Percentiles rank a stretch among this genome's conserved stretches.
These are phyloP conservation scores for Diarsia brunnea DNA, from an alignment of 2,888 invertebrate species.

Conservation along the genomic window DNA sequence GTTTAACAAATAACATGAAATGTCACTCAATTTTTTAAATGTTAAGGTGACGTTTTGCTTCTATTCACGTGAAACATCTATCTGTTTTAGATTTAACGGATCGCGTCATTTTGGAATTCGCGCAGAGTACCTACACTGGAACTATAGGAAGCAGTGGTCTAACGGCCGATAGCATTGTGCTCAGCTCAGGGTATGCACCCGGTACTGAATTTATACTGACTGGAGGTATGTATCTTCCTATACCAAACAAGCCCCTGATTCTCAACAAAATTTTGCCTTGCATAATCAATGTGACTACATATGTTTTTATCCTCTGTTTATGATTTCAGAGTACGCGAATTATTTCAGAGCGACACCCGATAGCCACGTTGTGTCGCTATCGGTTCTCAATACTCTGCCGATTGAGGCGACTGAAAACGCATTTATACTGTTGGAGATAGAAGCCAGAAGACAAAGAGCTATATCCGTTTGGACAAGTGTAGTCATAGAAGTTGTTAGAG, in stretches of 20 bases:
- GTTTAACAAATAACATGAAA: neutral
- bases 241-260: neutral
- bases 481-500: constrained; percentile 72
- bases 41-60: neutral
- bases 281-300: neutral
- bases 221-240: constrained; percentile 73
- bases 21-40: neutral
- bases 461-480: constrained; percentile 72
- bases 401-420: constrained; percentile 67
- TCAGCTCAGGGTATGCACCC: constrained; percentile 73
- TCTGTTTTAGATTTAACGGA: constrained; percentile 11
- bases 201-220: constrained; percentile 72
- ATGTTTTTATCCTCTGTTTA: neutral
- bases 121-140: constrained; percentile 76
- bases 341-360: constrained; percentile 68
- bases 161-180: constrained; percentile 70
- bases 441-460: constrained; percentile 77
- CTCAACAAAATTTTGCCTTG: neutral
- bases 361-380: constrained; percentile 70
- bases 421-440: constrained; percentile 77
- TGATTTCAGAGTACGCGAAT: constrained; percentile 72
- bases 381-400: constrained; percentile 63
- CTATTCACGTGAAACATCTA: neutral
- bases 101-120: constrained; percentile 73
- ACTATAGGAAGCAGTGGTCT: constrained; percentile 69